Percentiles rank a stretch among this genome's conserved stretches.
Conservation (phyloP, 2,113 vertebrate genomes). For the Megalops atlanticus region DNA sequence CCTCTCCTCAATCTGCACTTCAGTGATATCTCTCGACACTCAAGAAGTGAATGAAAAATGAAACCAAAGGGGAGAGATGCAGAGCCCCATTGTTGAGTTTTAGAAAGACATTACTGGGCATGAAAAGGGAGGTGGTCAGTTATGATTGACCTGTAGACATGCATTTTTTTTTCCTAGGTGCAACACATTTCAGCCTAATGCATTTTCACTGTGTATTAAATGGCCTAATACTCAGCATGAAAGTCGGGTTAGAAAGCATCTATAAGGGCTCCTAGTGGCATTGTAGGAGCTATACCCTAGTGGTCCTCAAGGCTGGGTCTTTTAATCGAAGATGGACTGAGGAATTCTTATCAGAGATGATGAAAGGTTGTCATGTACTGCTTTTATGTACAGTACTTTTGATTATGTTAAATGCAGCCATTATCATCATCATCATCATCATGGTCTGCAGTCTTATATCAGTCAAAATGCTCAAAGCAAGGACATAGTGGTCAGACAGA, state of each 20-base stretch:
- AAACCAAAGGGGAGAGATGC: background rate
- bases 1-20: background rate
- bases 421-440: background rate
- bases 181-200: constrained; percentile 48
- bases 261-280: constrained; percentile 34
- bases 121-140: constrained; percentile 8
- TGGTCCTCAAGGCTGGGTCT: constrained; percentile 46
- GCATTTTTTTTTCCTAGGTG: constrained; percentile 58
- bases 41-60: background rate
- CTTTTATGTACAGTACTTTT: background rate
- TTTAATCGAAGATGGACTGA: constrained; percentile 52
- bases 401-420: background rate
- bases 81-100: background rate
- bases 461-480: background rate
- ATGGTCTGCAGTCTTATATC: background rate
- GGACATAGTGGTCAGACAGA: background rate
- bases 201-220: constrained; percentile 51
- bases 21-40: background rate
- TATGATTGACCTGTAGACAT: constrained; percentile 58
- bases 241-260: constrained; percentile 57
- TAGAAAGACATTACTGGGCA: constrained; percentile 3
- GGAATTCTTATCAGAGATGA: background rate
- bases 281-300: constrained; percentile 33
- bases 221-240: constrained; percentile 43
- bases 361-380: background rate